Percentiles rank a stretch among this genome's conserved stretches.
phyloP scores from a whole-genome alignment of 2,888 invertebrate species.

The Octonoba sinensis region DNA sequence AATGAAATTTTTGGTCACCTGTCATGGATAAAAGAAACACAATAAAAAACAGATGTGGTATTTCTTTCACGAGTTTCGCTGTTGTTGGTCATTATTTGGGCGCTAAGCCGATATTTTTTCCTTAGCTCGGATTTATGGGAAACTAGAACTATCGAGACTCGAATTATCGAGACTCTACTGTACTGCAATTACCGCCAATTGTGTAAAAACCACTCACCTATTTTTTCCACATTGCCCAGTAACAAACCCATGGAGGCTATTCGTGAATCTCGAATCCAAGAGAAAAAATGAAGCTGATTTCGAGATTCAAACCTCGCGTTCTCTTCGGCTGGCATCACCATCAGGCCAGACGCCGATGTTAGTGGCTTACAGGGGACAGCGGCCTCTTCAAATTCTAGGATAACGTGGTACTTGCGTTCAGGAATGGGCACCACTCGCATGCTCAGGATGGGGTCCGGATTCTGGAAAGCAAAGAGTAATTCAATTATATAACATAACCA shows the following conservation, averaged over 20 bases:
- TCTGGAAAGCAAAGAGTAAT: slow-evolving; percentile 13
- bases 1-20: too few species aligned
- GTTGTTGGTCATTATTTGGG: too few species aligned
- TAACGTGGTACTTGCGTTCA: slow-evolving; percentile 58
- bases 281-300: slow-evolving; percentile 33
- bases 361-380: slow-evolving; percentile 15
- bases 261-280: slow-evolving; percentile 36
- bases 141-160: too few species aligned
- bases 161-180: too few species aligned
- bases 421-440: slow-evolving; percentile 46
- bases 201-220: slow-evolving; percentile 45
- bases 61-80: too few species aligned
- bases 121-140: too few species aligned
- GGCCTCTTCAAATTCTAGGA: slow-evolving; percentile 54
- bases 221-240: slow-evolving; percentile 45
- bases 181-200: too few species aligned
- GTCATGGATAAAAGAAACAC: too few species aligned
- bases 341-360: slow-evolving; percentile 35
- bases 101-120: too few species aligned
- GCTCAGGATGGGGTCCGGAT: slow-evolving; percentile 53
- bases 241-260: slow-evolving; percentile 42
- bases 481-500: too few species aligned
- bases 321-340: slow-evolving; percentile 23
- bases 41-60: too few species aligned
- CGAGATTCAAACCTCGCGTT: neutral